Evolutionary conservation across 1,140 invertebrate species (phyloP).

Genomic region (Scylla paramamosain): DNA sequence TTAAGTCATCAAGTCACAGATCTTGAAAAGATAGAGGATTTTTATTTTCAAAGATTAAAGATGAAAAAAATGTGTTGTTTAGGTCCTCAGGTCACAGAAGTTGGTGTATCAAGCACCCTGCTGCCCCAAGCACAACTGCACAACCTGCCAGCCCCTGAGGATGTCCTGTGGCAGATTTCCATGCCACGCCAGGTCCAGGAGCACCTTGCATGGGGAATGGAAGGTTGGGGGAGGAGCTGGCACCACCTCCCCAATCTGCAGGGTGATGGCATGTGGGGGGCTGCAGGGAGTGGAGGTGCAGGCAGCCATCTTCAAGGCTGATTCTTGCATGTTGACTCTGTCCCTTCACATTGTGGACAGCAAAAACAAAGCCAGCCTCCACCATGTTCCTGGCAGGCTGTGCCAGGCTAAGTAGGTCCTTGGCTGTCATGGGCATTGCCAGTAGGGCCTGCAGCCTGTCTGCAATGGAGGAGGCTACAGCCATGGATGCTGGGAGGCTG

Average conservation of each 20-base stretch:
- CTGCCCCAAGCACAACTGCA: not conserved
- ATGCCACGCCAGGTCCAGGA: no score
- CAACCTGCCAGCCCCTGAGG: not conserved
- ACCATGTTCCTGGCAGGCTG: not conserved
- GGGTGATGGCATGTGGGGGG: not conserved
- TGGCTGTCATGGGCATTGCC: not conserved
- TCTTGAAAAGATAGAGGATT: no score
- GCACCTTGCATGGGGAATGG: no score
- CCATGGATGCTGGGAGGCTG: not conserved
- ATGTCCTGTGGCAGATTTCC: no score
- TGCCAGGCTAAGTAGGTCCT: not conserved
- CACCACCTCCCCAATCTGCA: not conserved
- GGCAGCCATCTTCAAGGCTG: not conserved
- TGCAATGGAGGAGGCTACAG: not conserved
- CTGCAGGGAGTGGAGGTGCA: constrained; percentile 11
- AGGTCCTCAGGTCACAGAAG: not conserved
- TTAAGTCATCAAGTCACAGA: no score
- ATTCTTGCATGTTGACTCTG: not conserved
- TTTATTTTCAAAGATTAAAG: no score
- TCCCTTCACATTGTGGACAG: not conserved
- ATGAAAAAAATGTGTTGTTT: no score
- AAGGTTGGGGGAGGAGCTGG: no score
- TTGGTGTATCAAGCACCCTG: not conserved
- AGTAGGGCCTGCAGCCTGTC: not conserved
- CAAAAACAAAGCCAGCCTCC: not conserved